phyloP scores from a whole-genome alignment of 2,113 vertebrate species.

The Cromileptes altivelis region DNA sequence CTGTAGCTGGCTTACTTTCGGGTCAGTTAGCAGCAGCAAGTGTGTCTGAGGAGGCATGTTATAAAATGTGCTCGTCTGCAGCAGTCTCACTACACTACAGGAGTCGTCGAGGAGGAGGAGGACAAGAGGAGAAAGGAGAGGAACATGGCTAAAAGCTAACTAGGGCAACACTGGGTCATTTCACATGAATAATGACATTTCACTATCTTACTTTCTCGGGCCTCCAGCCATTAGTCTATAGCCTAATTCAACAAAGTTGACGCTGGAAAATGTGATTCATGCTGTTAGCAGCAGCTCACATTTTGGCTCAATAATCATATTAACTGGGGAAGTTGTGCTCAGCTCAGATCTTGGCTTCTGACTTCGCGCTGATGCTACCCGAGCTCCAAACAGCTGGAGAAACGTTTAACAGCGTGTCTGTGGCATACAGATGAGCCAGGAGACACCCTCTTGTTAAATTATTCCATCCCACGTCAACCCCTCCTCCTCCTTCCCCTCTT shows the following conservation, averaged over 20 bases:
- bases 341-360: slow-evolving; percentile 39
- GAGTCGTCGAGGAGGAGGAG: background rate
- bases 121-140: slow-evolving; percentile 16
- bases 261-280: slow-evolving; percentile 63
- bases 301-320: slow-evolving; percentile 57
- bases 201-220: slow-evolving; percentile 64
- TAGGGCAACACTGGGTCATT: slow-evolving; percentile 76
- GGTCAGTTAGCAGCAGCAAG: slow-evolving; percentile 83
- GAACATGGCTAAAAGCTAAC: slow-evolving; percentile 67
- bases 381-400: slow-evolving; percentile 79
- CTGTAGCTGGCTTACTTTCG: slow-evolving; percentile 81
- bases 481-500: slow-evolving; percentile 54
- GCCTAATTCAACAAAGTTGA: slow-evolving; percentile 67
- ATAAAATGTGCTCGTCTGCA: slow-evolving; percentile 69
- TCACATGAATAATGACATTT: slow-evolving; percentile 80
- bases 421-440: slow-evolving; percentile 75
- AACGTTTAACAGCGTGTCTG: slow-evolving; percentile 56
- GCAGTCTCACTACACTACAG: slow-evolving; percentile 54
- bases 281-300: slow-evolving; percentile 45
- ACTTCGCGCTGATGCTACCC: slow-evolving; percentile 43
- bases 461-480: slow-evolving; percentile 75
- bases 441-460: slow-evolving; percentile 82
- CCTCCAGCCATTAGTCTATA: slow-evolving; percentile 57
- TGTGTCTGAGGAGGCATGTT: slow-evolving; percentile 78
- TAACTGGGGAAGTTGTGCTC: slow-evolving; percentile 34